Evolutionary conservation across 92 coral and sea anemone species (phyloP).

Genomic region (Pocillopora grandis): DNA sequence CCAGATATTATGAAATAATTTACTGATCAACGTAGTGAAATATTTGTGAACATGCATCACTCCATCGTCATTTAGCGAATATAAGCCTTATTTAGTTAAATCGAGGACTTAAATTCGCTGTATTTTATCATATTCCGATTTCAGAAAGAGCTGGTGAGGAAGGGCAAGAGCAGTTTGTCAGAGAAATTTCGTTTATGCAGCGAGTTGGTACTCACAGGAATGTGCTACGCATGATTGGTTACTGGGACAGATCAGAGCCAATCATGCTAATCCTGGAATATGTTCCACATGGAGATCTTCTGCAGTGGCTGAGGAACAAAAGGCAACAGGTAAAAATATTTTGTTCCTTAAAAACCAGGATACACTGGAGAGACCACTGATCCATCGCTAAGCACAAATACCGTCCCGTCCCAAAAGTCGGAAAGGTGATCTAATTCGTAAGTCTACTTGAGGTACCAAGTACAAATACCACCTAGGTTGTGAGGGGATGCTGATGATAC

Average conservation of each 20-base stretch:
- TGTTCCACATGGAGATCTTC: conserved; percentile 4
- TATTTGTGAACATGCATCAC: not conserved
- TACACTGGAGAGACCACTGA: not conserved
- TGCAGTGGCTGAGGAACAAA: conserved; percentile 1
- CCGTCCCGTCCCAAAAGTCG: not conserved
- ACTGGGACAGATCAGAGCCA: not conserved
- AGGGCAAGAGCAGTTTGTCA: not conserved
- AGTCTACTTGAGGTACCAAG: too few relatives aligned
- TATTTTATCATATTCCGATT: too few relatives aligned
- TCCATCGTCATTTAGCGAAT: not conserved
- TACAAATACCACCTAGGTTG: too few relatives aligned
- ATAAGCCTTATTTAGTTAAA: not conserved
- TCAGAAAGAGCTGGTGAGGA: not conserved
- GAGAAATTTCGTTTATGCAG: not conserved
- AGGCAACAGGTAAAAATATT: not conserved
- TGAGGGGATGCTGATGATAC: too few relatives aligned
- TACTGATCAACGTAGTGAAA: too few relatives aligned
- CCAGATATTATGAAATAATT: too few relatives aligned
- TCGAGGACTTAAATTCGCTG: not conserved
- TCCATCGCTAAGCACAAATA: not conserved
- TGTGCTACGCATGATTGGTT: not conserved
- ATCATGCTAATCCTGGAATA: not conserved
- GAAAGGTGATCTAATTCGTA: too few relatives aligned
- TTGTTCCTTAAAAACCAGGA: not conserved
- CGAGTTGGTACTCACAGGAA: not conserved